A percentile compares a stretch with the other conserved stretches of the same genome.
These are phyloP conservation scores for Eristalinus aeneus DNA, from an alignment of 2,888 invertebrate species.

Conservation along the genomic window DNA sequence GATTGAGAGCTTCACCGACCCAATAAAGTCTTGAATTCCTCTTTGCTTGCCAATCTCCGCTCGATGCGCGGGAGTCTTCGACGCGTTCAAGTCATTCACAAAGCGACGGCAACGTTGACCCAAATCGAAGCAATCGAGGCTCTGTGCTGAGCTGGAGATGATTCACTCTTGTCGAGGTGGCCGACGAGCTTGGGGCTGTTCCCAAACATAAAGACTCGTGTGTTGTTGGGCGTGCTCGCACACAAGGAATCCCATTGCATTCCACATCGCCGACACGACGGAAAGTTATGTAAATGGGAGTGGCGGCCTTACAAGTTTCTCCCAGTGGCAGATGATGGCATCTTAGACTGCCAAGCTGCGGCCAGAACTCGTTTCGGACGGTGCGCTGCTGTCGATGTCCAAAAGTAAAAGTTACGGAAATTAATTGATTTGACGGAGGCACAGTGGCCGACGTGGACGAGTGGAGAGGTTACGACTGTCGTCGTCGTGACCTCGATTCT, in stretches of 20 bases:
- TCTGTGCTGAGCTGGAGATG: conserved; percentile 5
- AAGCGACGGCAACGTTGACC: conserved; percentile 19
- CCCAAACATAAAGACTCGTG: conserved; percentile 24
- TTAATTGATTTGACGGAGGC: conserved; percentile 24
- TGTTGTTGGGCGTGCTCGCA: neutral
- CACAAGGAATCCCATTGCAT: conserved; percentile 15
- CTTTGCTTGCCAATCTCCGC: neutral
- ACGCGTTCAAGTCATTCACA: neutral
- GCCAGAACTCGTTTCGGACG: conserved; percentile 41
- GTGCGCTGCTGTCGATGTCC: conserved; percentile 13
- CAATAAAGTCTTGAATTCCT: conserved; percentile 5
- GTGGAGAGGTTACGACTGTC: neutral
- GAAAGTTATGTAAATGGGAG: conserved; percentile 69
- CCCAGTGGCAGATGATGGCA: conserved; percentile 15
- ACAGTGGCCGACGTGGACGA: neutral
- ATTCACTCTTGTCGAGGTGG: conserved; percentile 17
- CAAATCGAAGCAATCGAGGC: conserved; percentile 11
- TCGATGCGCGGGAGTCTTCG: neutral
- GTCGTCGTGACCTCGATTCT: neutral
- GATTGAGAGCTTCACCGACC: neutral
- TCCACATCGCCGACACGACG: conserved; percentile 9
- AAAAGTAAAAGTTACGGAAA: conserved; percentile 67
- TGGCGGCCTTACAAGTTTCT: conserved; percentile 28
- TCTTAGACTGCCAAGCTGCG: neutral
- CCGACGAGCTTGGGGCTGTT: conserved; percentile 12